Percentiles rank a stretch among this genome's conserved stretches.
Evolutionary conservation across 2,113 vertebrate species (phyloP).

Genomic region (Phoenicopterus ruber): DNA sequence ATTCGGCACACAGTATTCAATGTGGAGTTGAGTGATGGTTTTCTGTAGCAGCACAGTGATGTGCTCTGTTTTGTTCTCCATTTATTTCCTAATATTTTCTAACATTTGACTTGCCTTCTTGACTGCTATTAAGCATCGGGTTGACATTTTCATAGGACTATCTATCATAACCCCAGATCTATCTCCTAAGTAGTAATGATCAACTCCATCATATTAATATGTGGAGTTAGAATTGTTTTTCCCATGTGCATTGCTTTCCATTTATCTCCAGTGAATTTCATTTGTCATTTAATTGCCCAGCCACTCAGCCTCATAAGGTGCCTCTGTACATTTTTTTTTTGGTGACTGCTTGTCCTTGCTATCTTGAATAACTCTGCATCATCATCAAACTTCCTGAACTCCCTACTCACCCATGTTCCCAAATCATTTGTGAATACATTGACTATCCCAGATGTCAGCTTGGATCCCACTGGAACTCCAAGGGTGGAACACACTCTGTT

Average conservation of each 20-base stretch:
- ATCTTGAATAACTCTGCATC: neutral
- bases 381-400: neutral
- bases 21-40: neutral
- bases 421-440: neutral
- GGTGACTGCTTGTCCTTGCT: neutral
- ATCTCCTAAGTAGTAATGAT: constrained; percentile 49
- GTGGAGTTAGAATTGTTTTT: constrained; percentile 46
- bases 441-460: neutral
- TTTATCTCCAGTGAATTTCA: constrained; percentile 43
- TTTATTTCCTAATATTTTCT: constrained; percentile 35
- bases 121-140: constrained; percentile 20
- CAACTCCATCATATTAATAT: constrained; percentile 44
- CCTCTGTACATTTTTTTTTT: neutral
- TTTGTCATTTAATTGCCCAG: constrained; percentile 34
- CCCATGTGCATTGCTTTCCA: constrained; percentile 21
- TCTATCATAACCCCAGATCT: constrained; percentile 19
- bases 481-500: neutral
- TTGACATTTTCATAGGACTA: constrained; percentile 42
- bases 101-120: constrained; percentile 38
- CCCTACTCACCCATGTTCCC: neutral
- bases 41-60: constrained; percentile 1
- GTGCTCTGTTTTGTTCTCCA: constrained; percentile 13
- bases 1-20: neutral
- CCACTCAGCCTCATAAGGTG: neutral
- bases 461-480: neutral